Percentiles rank a stretch among this genome's conserved stretches.
phyloP scores from a whole-genome alignment of 2,888 invertebrate genomes.

The Trachelus tabidus region DNA sequence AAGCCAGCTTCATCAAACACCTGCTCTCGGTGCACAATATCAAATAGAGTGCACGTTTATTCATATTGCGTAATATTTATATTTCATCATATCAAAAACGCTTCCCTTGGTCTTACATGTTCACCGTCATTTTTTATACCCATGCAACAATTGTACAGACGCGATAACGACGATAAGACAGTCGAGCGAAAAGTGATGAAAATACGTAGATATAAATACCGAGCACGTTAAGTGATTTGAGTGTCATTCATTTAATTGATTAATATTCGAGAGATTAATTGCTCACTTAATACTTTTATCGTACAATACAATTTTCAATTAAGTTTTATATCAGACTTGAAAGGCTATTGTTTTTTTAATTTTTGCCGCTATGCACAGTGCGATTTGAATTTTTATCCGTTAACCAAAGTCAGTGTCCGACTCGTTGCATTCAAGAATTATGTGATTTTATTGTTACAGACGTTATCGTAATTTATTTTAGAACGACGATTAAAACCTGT shows the following conservation, averaged over 20 bases:
- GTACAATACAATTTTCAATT: neutral
- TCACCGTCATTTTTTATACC: neutral
- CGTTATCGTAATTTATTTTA: neutral
- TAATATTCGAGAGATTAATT: neutral
- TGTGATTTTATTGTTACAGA: neutral
- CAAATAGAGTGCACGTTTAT: conserved; percentile 43
- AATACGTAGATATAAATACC: neutral
- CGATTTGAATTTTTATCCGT: neutral
- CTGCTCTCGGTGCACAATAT: conserved; percentile 64
- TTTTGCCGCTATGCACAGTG: neutral
- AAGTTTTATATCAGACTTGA: neutral
- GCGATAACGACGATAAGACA: neutral
- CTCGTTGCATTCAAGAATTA: neutral
- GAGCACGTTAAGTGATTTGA: neutral
- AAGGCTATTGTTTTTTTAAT: neutral
- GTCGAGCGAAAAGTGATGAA: neutral
- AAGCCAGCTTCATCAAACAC: conserved; percentile 63
- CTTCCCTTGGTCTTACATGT: neutral
- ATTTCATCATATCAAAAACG: neutral
- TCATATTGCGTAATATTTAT: neutral
- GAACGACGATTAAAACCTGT: neutral
- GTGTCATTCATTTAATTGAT: neutral
- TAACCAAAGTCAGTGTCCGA: neutral
- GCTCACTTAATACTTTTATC: neutral
- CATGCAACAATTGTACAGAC: neutral